Conservation (phyloP, 2,888 invertebrate species). For the Pilophorus perplexus region DNA sequence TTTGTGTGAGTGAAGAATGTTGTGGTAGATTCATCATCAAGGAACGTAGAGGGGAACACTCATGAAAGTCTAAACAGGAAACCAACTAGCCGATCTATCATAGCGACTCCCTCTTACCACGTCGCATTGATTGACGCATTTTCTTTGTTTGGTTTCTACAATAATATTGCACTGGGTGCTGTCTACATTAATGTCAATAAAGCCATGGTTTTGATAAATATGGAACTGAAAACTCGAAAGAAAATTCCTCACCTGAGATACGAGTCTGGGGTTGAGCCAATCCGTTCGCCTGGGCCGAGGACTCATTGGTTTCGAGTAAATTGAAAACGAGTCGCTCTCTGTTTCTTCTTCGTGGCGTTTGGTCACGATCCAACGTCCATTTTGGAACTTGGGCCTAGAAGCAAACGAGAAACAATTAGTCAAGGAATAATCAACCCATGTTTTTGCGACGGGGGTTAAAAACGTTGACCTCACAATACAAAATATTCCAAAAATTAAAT, state of each 20-base stretch:
- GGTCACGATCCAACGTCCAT: not conserved
- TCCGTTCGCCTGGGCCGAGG: constrained; percentile 22
- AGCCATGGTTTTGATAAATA: too few species aligned
- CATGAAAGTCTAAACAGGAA: not conserved
- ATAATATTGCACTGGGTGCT: too few species aligned
- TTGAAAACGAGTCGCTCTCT: constrained; percentile 12
- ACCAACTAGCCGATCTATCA: not conserved
- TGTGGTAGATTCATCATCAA: too few species aligned
- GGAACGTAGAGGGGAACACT: not conserved
- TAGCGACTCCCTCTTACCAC: not conserved
- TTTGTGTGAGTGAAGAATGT: too few species aligned
- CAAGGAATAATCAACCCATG: too few species aligned
- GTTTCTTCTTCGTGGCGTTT: not conserved
- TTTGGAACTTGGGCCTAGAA: constrained; percentile 3
- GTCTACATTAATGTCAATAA: too few species aligned
- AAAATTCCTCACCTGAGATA: constrained; percentile 32
- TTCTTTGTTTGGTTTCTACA: too few species aligned
- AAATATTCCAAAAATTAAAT: too few species aligned
- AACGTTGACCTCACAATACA: too few species aligned
- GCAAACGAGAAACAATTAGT: not conserved
- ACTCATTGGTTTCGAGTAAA: constrained; percentile 34
- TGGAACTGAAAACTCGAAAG: too few species aligned
- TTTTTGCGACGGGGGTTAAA: too few species aligned
- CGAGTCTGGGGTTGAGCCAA: constrained; percentile 25
- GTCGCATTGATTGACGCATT: too few species aligned